phyloP scores from a whole-genome alignment of 2,797 vertebrate genomes.

The Squalus acanthias region DNA sequence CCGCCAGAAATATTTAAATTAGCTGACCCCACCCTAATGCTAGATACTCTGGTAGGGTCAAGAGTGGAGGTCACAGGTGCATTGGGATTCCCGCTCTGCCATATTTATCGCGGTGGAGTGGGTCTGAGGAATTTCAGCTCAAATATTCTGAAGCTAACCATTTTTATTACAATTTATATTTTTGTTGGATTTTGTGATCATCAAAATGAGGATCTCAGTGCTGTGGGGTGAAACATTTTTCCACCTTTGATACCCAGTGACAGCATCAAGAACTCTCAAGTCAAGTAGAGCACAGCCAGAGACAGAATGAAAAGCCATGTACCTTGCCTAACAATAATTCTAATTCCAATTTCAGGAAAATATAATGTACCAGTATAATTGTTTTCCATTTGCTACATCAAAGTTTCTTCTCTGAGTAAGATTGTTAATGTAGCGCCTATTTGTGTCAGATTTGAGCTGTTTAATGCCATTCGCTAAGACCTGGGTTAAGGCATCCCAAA shows the following conservation, averaged over 20 bases:
- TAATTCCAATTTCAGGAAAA: background rate
- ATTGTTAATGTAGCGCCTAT: background rate
- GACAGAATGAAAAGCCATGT: too few relatives aligned
- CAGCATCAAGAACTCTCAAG: background rate
- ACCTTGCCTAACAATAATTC: background rate
- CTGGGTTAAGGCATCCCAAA: background rate
- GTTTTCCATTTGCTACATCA: background rate
- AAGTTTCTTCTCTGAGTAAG: background rate
- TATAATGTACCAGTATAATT: background rate
- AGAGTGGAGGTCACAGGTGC: background rate
- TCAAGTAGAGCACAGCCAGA: too few relatives aligned
- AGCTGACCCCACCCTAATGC: too few relatives aligned
- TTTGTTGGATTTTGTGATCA: background rate
- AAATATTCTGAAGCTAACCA: background rate
- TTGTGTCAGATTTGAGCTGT: background rate
- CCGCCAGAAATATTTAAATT: background rate
- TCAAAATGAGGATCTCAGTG: background rate
- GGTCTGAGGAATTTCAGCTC: background rate
- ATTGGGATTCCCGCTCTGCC: background rate
- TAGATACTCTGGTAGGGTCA: too few relatives aligned
- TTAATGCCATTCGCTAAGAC: background rate
- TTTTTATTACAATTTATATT: background rate
- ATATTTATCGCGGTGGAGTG: background rate
- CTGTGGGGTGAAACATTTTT: background rate
- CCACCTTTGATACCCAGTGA: background rate